phyloP scores from a whole-genome alignment of 2,888 invertebrate genomes.

The Drosophila pegasa region DNA sequence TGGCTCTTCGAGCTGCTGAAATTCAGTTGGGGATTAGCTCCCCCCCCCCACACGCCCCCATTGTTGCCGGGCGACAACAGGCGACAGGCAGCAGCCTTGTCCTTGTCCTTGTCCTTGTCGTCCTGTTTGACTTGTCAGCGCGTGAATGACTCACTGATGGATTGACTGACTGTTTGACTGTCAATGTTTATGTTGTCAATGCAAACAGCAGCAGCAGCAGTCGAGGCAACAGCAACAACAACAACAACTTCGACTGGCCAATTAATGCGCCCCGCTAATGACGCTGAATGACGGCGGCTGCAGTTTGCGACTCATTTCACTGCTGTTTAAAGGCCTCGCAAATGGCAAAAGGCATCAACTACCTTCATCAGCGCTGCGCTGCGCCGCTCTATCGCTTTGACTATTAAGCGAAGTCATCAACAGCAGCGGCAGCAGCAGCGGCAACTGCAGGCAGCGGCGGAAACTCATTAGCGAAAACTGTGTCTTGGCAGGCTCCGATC shows the following conservation, averaged over 20 bases:
- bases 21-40: slow-evolving; percentile 67
- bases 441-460: slow-evolving; percentile 58
- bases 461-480: slow-evolving; percentile 77
- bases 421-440: slow-evolving; percentile 15
- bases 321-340: slow-evolving; percentile 33
- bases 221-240: not conserved
- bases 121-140: slow-evolving; percentile 72
- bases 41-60: slow-evolving; percentile 6
- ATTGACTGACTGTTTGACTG: slow-evolving; percentile 60
- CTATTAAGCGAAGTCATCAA: slow-evolving; percentile 54
- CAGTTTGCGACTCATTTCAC: slow-evolving; percentile 37
- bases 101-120: slow-evolving; percentile 50
- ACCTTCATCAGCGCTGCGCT: slow-evolving; percentile 26
- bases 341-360: slow-evolving; percentile 22
- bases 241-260: slow-evolving; percentile 60
- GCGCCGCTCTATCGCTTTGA: slow-evolving; percentile 31
- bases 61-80: slow-evolving; percentile 37
- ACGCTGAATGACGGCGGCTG: slow-evolving; percentile 49
- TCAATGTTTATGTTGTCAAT: slow-evolving; percentile 54
- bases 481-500: slow-evolving; percentile 57
- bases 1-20: slow-evolving; percentile 46
- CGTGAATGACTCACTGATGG: slow-evolving; percentile 73
- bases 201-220: slow-evolving; percentile 53
- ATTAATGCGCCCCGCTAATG: slow-evolving; percentile 71
- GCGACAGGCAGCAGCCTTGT: slow-evolving; percentile 37